Evolutionary conservation across 2,888 invertebrate genomes (phyloP), one percentile per base, ranked within the genome.

Genomic region (Phengaris arion): DNA sequence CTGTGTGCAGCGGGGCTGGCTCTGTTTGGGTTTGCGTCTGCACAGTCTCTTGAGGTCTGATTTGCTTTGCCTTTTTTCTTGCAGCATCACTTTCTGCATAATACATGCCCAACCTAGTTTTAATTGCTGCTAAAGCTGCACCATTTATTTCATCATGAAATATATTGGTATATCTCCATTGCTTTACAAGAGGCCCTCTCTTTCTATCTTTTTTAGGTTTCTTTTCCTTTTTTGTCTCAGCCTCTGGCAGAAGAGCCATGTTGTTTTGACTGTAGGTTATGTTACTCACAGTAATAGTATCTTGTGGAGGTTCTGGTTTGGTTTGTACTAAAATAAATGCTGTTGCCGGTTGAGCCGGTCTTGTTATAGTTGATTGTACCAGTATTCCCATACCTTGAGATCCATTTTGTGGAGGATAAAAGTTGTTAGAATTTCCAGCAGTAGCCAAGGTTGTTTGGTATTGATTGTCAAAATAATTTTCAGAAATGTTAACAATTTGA

Each of bases 71-170:
- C 80, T 94, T 94, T 80, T 94, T 94, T 54, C 93, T 85, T 12
- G 91, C 92, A 13, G 91, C 92, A 84, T 93, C 93, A 87, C 89
- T 92, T 79, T 94, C 94, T 51, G 93, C 92, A 84, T 94, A 94
- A 79, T 94, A 94, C 92, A 94, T 93, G 5, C 90, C 92, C 51
- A 94, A 85, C 76, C 94, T 88, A 6, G 94, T 94, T 81, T 94
- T 94, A n/a, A 94, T 94, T 15, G 94, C 94, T 59, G 92, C 90
- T 59, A 94, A 83, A 55, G 94, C 93, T 59, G 93, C 92, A 59
- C 94, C 94, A 85, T 94, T 94, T 5, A 94, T 94, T 82, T 94
- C 94, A 82, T 94, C 94, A 85, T 94, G 94, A 79, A 94, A 94
- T 81, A 94, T 92, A 81, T 94, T 94, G 22, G 94, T 94, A 79